Evolutionary conservation across 2,113 vertebrate genomes (phyloP).

Genomic region (Spheniscus mendiculus): DNA sequence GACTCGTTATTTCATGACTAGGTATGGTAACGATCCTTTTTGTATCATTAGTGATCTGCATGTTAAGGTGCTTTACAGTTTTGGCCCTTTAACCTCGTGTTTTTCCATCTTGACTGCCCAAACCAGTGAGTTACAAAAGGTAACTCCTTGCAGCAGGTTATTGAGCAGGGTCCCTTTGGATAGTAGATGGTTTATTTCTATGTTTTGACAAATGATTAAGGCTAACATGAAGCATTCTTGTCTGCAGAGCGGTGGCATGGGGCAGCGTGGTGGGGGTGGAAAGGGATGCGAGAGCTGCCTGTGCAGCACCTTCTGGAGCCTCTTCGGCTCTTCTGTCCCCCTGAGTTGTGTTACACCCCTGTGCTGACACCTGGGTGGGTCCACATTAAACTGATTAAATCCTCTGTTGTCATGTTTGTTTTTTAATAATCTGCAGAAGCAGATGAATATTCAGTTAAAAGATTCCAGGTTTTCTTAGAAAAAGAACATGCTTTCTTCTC

Average conservation of each 20-base stretch:
- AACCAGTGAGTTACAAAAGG: not conserved
- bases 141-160: not conserved
- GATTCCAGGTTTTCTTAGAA: not conserved
- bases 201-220: not conserved
- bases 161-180: not conserved
- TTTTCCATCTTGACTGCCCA: not conserved
- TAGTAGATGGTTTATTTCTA: not conserved
- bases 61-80: not conserved
- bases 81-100: not conserved
- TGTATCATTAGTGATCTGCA: not conserved
- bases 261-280: not conserved
- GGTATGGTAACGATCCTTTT: not conserved
- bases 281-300: not conserved
- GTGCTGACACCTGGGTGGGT: not conserved
- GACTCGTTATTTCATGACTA: not conserved
- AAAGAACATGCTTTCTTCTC: not conserved
- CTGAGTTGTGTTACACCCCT: not conserved
- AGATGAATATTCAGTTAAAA: not conserved
- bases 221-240: not conserved
- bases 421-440: not conserved
- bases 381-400: not conserved
- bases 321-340: not conserved
- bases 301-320: not conserved
- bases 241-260: accelerated
- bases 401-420: not conserved